A percentile compares a stretch with the other conserved stretches of the same genome.
These are phyloP conservation scores for Temnothorax unifasciatus DNA, from an alignment of 2,888 invertebrate species.

Conservation along the genomic window DNA sequence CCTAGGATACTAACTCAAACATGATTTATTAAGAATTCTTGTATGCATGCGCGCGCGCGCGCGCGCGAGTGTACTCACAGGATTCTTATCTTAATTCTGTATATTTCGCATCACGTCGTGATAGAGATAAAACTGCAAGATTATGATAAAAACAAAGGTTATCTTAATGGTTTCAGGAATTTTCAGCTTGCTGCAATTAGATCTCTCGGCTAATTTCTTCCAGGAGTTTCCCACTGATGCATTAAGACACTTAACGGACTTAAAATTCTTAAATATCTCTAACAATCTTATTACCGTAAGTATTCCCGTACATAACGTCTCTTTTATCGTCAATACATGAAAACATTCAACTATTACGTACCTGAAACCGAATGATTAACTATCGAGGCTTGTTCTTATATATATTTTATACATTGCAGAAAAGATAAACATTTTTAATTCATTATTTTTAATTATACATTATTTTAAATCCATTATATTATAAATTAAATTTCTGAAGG, in stretches of 20 bases:
- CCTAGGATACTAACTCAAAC: no score
- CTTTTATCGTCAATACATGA: background rate
- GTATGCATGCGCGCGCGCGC: background rate
- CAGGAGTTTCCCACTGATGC: constrained; percentile 93
- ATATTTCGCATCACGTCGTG: background rate
- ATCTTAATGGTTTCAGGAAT: constrained; percentile 87
- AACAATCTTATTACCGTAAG: constrained; percentile 94
- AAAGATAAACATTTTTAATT: background rate
- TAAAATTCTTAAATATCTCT: constrained; percentile 93
- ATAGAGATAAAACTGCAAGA: background rate
- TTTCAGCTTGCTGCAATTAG: constrained; percentile 92
- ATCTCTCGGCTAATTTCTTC: constrained; percentile 95
- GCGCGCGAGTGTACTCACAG: no score
- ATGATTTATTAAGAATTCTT: no score
- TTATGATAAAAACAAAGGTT: background rate
- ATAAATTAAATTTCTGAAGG: background rate
- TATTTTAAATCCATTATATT: background rate
- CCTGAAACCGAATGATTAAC: background rate
- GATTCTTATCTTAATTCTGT: background rate
- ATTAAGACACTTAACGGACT: constrained; percentile 90
- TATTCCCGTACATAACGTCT: background rate
- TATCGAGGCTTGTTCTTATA: background rate
- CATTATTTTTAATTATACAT: background rate
- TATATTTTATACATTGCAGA: background rate
- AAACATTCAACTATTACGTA: background rate